A percentile compares a stretch with the other conserved stretches of the same genome.
Conservation (phyloP, 2,797 vertebrate genomes). For the Enteromius viviparus region DNA sequence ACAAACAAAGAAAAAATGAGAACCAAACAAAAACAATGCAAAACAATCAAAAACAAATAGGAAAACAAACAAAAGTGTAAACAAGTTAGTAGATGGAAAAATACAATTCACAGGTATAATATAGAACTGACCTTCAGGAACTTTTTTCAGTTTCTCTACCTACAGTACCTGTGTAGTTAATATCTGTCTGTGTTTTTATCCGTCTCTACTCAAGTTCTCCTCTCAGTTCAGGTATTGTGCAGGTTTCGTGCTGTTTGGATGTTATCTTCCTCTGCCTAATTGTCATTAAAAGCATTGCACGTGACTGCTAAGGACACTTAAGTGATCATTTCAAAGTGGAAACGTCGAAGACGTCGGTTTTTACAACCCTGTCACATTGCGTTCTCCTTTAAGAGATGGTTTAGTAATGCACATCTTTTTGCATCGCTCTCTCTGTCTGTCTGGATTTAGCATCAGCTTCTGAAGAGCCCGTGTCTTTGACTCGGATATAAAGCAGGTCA, state of each 20-base stretch:
- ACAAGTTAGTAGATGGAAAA: background rate
- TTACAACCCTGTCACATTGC: background rate
- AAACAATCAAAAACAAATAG: background rate
- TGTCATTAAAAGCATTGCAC: background rate
- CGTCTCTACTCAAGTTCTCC: background rate
- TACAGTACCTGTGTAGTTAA: no score
- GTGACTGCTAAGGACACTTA: background rate
- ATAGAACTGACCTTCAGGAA: background rate
- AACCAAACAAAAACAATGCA: no score
- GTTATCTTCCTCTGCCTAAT: background rate
- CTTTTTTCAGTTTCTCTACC: no score
- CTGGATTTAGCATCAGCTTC: background rate
- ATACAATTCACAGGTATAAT: no score
- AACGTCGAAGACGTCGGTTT: background rate
- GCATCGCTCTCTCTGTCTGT: background rate
- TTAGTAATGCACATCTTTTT: background rate
- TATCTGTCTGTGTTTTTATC: no score
- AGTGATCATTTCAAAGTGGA: background rate
- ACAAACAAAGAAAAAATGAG: background rate
- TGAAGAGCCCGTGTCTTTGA: slow-evolving; percentile 30
- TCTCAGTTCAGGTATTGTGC: background rate
- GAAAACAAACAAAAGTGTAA: background rate
- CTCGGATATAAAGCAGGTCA: slow-evolving; percentile 44
- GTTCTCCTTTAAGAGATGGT: background rate
- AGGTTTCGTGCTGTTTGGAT: background rate